Base-by-base conservation (phyloP, 2,888 invertebrate species). In the Biston betularia region DNA sequence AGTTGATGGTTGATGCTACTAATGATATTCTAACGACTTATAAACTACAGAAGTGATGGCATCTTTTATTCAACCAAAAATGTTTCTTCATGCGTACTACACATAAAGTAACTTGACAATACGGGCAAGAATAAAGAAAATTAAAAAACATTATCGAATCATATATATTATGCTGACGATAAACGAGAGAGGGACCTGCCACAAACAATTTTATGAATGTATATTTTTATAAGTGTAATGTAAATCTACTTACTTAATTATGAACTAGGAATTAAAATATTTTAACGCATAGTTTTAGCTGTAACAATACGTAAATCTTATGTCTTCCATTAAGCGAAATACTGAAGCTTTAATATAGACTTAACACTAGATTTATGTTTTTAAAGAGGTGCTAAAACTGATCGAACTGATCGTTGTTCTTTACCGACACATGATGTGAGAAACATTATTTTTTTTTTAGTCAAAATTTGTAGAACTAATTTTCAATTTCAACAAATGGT, bases 311-410 rank as follows among this genome's bases (percentile, higher is more conserved):
- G 15, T 57, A 80, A 75, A 79, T 73, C 78, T 50, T 59, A 63
- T 70, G 89, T 90, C 89, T 90, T 90, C 90, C 88, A 84, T 87
- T 87, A 83, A 87, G 82, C 84, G 79, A 86, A 82, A 80, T 79
- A 84, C 79, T 78, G 69, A 75, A 92, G 92, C 91, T 92, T 92
- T 92, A 92, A 92, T 85, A 82, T 89, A 89, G 85, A 79, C 75
- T 81, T 84, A 85, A 83, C 73, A 34, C 52, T 88, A 84, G 82
- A 82, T 66, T 77, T 80, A 80, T 57, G 24, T 40, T 62, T 69
- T 79, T 77, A 75, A 76, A 71, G 74, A 72, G 84, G 82, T 85
- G 84, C 86, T 85, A 83, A 62, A 57, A 45, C 49, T 33, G 44
- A 24, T 10, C 42, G n/a, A n/a, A n/a, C n/a, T n/a, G n/a, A n/a